A percentile compares a stretch with the other conserved stretches of the same genome.
phyloP scores from a whole-genome alignment of 2,888 invertebrate species.

The Caenorhabditis becei region DNA sequence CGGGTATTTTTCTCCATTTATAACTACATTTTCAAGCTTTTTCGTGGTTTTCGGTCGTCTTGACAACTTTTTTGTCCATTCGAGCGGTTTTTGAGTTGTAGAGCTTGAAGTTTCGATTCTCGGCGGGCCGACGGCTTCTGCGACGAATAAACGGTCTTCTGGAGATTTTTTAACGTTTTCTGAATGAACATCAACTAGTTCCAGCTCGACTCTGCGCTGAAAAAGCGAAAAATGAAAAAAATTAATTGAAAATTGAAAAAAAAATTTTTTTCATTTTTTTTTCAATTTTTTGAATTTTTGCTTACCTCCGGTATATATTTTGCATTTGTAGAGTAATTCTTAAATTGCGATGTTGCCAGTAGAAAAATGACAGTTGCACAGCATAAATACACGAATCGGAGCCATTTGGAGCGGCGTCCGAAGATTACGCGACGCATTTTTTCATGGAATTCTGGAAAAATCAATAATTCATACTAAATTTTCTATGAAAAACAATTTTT shows the following conservation, averaged over 20 bases:
- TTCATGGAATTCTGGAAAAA: conserved; percentile 19
- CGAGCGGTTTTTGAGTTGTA: neutral
- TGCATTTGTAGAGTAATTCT: conserved; percentile 32
- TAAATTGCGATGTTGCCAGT: conserved; percentile 46
- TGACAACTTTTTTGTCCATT: conserved; percentile 5
- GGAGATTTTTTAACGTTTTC: neutral
- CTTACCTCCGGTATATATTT: conserved; percentile 54
- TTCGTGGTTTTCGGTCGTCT: conserved; percentile 2
- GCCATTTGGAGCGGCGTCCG: conserved; percentile 47
- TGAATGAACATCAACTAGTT: neutral
- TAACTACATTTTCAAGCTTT: conserved; percentile 8
- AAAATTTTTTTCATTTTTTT: neutral
- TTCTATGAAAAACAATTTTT: neutral
- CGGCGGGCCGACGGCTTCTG: neutral
- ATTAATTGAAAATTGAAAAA: neutral
- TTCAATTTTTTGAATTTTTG: neutral
- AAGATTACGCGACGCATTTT: conserved; percentile 52
- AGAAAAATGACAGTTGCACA: conserved; percentile 39
- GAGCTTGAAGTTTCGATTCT: neutral
- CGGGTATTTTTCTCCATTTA: conserved; percentile 72
- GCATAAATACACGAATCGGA: conserved; percentile 52
- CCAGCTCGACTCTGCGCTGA: neutral
- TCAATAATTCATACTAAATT: too few species aligned
- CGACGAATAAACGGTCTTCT: neutral
- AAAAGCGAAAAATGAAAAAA: too few species aligned